Evolutionary conservation across 2,888 invertebrate genomes (phyloP).

Genomic region (Craniophora ligustri): DNA sequence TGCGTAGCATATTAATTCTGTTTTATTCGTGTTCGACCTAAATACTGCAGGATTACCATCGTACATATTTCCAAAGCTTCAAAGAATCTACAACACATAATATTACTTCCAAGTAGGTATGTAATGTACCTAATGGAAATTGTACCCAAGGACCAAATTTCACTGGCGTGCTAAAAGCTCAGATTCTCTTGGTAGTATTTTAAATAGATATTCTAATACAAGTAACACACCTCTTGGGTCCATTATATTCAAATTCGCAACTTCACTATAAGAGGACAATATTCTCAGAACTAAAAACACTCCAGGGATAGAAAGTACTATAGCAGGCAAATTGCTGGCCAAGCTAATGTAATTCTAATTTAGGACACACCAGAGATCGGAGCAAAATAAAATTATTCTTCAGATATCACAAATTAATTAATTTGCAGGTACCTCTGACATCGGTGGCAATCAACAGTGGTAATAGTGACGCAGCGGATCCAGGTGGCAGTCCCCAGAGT

Average conservation of each 20-base stretch:
- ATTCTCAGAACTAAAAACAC: constrained; percentile 10
- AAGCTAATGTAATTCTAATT: constrained; percentile 1
- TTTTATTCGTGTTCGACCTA: not conserved
- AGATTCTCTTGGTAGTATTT: not conserved
- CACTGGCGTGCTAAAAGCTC: not conserved
- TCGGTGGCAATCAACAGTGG: constrained; percentile 82
- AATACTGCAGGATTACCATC: no score
- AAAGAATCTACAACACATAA: no score
- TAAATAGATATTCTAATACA: not conserved
- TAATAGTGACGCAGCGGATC: constrained; percentile 71
- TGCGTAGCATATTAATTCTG: no score
- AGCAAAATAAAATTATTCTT: not conserved
- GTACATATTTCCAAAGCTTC: no score
- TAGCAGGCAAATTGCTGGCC: not conserved
- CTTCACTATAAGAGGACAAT: constrained; percentile 18
- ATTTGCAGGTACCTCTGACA: constrained; percentile 78
- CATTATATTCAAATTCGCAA: constrained; percentile 32
- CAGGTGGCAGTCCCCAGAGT: constrained; percentile 69
- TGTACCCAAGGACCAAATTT: constrained; percentile 6
- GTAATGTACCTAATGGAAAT: constrained; percentile 4
- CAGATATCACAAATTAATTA: constrained; percentile 27
- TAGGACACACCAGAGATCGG: not conserved
- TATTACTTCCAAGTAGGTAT: no score
- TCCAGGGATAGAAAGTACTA: not conserved
- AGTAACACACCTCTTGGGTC: constrained; percentile 21